Evolutionary conservation across 1,140 invertebrate genomes (phyloP).

Genomic region (Drosophila jambulina): DNA sequence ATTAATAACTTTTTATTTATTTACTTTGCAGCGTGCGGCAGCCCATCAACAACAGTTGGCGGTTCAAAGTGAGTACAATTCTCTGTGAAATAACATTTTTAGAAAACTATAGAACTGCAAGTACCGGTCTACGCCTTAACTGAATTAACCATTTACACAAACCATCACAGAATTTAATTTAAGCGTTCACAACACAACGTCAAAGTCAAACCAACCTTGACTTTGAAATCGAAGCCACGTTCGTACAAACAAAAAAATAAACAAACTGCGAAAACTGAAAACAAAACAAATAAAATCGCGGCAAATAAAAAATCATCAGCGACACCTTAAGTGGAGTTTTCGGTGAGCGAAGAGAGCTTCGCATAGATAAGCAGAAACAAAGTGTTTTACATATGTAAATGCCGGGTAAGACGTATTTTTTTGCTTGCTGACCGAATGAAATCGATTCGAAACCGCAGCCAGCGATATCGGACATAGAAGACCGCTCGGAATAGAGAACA

Average conservation of each 20-base stretch:
- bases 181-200: conserved; percentile 38
- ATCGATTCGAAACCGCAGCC: conserved; percentile 5
- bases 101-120: conserved; percentile 60
- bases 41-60: conserved; percentile 88
- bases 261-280: conserved; percentile 31
- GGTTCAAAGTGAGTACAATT: conserved; percentile 87
- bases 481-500: conserved; percentile 15
- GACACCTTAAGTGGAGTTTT: conserved; percentile 48
- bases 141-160: conserved; percentile 28
- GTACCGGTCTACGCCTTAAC: conserved; percentile 44
- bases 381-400: conserved; percentile 76
- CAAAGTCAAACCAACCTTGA: conserved; percentile 66
- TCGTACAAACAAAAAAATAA: conserved; percentile 18
- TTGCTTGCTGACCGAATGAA: conserved; percentile 11
- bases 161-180: conserved; percentile 33
- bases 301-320: conserved; percentile 32
- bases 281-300: conserved; percentile 46
- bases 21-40: conserved; percentile 89
- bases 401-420: conserved; percentile 35
- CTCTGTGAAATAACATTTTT: not conserved
- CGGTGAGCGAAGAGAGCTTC: conserved; percentile 7
- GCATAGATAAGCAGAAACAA: conserved; percentile 34
- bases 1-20: conserved; percentile 31
- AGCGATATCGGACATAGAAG: conserved; percentile 1
- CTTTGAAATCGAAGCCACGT: conserved; percentile 62